Base-by-base conservation (phyloP, 1,140 invertebrate species). In the Arctopsyche grandis region DNA sequence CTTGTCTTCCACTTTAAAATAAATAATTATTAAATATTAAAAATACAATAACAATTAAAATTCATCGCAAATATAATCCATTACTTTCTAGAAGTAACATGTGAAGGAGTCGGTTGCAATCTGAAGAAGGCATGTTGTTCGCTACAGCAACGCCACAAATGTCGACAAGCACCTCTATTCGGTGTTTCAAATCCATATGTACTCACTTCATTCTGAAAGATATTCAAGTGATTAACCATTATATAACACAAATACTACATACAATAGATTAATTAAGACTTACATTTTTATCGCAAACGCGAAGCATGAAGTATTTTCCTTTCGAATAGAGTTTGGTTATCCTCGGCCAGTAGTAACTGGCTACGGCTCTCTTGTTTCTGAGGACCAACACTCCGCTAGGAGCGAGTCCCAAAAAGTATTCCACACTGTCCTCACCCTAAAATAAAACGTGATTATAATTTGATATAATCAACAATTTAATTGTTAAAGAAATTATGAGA, bases 71-170 rank as follows among this genome's bases (percentile, higher is more conserved):
- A 21, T 21, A 10, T 60, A 16, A 58, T 60, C 21, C 19, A 66
- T 74, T 48, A 80, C 81, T 77, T 80, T 70, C 74, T 79, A 43
- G 73, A 44, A 63, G 29, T 89, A 82, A 89, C 91, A 82, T 89
- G 93, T 43, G 69, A 56, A 9, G 69, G 92, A 92, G 91, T 93
- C 88, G 90, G 95, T 85, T 96, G 94, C 58, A 99, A 89, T 70
- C 98, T 91, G 90, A 99, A 99, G 90, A 99, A 99, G 1, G 96
- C 95, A 88, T 99, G 98, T 86, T 99, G 97, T 85, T 99, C 98
- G 24, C 98, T 93, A 84, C 97, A 98, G 89, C 98, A 99, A 84
- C 98, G 97, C 97, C 98, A 99, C 70, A 99, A 89, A 89, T 99
- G 98, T 85, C 99, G 98, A 86, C 97, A 99, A 0, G 97, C 97